phyloP scores from a whole-genome alignment of 2,113 vertebrate genomes.

The Narcine bancroftii region DNA sequence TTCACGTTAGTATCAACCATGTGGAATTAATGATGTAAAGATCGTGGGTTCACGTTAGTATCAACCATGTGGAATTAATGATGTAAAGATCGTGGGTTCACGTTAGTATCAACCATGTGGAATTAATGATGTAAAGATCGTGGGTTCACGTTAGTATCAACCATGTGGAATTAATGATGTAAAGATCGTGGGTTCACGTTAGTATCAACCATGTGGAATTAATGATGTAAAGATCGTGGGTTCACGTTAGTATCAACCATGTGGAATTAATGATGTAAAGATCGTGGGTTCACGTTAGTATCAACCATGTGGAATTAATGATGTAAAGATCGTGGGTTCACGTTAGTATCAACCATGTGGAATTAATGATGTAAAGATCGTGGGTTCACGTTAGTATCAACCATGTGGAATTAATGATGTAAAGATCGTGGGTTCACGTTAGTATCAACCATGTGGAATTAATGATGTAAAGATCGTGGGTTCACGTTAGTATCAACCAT shows the following conservation, averaged over 20 bases:
- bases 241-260: background rate
- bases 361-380: background rate
- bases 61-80: background rate
- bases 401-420: background rate
- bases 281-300: background rate
- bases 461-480: background rate
- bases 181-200: background rate
- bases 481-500: background rate
- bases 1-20: background rate
- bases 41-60: background rate
- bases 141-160: background rate
- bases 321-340: background rate
- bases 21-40: background rate
- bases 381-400: background rate
- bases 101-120: background rate
- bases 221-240: background rate
- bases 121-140: background rate
- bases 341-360: background rate
- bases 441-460: background rate
- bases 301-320: background rate
- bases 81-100: background rate
- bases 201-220: background rate
- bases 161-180: background rate
- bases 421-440: background rate
- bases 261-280: background rate